Percentiles rank a stretch among this genome's conserved stretches.
Conservation (phyloP, 1,140 invertebrate genomes). For the Rhyzopertha dominica region DNA sequence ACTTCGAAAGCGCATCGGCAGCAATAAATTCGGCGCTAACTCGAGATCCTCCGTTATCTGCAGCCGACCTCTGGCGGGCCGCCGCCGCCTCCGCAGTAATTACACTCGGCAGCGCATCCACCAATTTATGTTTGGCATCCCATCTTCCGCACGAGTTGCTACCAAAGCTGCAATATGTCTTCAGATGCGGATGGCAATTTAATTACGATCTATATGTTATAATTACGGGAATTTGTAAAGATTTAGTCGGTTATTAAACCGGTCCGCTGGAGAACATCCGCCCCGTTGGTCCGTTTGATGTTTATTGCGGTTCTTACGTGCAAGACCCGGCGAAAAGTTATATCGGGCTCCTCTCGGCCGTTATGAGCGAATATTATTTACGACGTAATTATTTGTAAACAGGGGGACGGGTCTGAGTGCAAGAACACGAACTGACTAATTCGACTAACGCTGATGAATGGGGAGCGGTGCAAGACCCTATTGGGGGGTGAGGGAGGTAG, state of each 20-base stretch:
- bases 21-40: no score
- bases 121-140: constrained; percentile 20
- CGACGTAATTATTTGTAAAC: constrained; percentile 34
- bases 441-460: no score
- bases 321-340: constrained; percentile 26
- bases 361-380: constrained; percentile 23
- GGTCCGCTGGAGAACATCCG: no score
- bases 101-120: no score
- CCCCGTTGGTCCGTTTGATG: constrained; percentile 35
- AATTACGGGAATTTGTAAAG: constrained; percentile 44
- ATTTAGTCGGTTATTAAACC: constrained; percentile 42
- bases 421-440: not conserved
- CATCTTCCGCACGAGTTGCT: constrained; percentile 31
- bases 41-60: no score
- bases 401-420: constrained; percentile 8
- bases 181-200: constrained; percentile 42
- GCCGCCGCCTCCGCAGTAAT: no score
- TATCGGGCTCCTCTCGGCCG: constrained; percentile 7
- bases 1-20: no score
- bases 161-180: constrained; percentile 38
- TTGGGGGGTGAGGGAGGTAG: no score
- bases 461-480: no score
- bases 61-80: no score
- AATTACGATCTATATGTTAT: constrained; percentile 46
- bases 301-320: constrained; percentile 37